Percentiles rank a stretch among this genome's conserved stretches.
phyloP scores from a whole-genome alignment of 2,888 invertebrate genomes.

The Callyntrura sp. region DNA sequence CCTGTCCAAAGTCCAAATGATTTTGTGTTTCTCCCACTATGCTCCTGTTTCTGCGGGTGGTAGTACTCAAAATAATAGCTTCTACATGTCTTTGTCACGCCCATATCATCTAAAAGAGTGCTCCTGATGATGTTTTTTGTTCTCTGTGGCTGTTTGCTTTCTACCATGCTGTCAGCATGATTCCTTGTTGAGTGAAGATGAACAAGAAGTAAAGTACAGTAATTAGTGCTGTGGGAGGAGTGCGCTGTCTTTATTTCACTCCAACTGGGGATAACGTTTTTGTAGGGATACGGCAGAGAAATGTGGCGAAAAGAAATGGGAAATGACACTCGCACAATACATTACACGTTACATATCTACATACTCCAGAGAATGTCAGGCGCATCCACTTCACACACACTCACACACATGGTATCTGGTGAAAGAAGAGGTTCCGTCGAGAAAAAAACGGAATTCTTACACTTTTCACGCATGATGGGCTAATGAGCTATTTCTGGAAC shows the following conservation, averaged over 20 bases:
- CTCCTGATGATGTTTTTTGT: neutral
- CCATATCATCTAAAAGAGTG: slow-evolving; percentile 22
- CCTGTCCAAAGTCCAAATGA: slow-evolving; percentile 44
- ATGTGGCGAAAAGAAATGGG: neutral
- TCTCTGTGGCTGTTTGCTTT: neutral
- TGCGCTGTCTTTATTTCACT: neutral
- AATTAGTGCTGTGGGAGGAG: neutral
- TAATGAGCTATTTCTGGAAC: neutral
- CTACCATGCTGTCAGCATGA: slow-evolving; percentile 19
- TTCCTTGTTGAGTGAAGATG: slow-evolving; percentile 35
- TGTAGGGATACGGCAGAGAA: too few relatives aligned
- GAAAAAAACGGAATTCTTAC: too few relatives aligned
- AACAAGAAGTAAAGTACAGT: slow-evolving; percentile 12
- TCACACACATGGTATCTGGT: too few relatives aligned
- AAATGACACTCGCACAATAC: neutral
- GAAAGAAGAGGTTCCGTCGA: too few relatives aligned
- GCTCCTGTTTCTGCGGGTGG: slow-evolving; percentile 15
- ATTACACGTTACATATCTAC: neutral
- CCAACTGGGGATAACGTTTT: too few relatives aligned
- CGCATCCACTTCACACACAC: too few relatives aligned
- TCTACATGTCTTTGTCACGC: slow-evolving; percentile 27
- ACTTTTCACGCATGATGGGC: neutral
- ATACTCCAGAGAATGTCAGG: neutral
- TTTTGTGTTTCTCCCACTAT: neutral
- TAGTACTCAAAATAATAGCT: slow-evolving; percentile 18